A percentile compares a stretch with the other conserved stretches of the same genome.
These are phyloP conservation scores for Capromys pilorides DNA, from an alignment of 2,797 vertebrate genomes.

Conservation along the genomic window DNA sequence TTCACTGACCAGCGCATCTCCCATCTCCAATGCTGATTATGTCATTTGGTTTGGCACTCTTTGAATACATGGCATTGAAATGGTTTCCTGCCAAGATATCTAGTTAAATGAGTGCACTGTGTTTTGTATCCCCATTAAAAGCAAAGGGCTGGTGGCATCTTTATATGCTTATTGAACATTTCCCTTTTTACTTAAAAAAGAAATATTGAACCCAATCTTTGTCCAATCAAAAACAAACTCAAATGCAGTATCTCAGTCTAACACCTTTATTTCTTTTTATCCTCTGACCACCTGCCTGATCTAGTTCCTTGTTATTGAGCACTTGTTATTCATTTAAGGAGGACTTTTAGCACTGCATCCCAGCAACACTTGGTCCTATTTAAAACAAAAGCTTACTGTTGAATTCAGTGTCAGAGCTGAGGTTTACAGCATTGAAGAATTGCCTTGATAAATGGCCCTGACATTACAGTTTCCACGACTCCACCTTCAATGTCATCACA, in stretches of 20 bases:
- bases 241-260: constrained; percentile 41
- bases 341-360: constrained; percentile 69
- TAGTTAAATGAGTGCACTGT: constrained; percentile 51
- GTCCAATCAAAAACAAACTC: not conserved
- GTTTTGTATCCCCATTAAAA: constrained; percentile 72
- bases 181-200: constrained; percentile 48
- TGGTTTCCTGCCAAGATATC: constrained; percentile 27
- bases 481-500: constrained; percentile 86
- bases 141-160: not conserved
- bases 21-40: constrained; percentile 60
- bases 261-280: constrained; percentile 60
- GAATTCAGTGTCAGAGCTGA: constrained; percentile 83
- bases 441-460: constrained; percentile 87
- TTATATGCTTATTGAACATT: not conserved
- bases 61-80: constrained; percentile 73
- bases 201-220: constrained; percentile 42
- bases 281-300: constrained; percentile 68
- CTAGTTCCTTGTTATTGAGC: constrained; percentile 79
- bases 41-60: constrained; percentile 60
- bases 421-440: constrained; percentile 84
- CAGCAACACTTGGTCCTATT: constrained; percentile 80
- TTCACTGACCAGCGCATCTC: constrained; percentile 62
- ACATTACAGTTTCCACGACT: constrained; percentile 86
- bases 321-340: constrained; percentile 70
- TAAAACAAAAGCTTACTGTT: constrained; percentile 83